These are phyloP conservation scores for Reticulitermes lucifugus DNA, from an alignment of 2,888 invertebrate species.

Conservation along the genomic window DNA sequence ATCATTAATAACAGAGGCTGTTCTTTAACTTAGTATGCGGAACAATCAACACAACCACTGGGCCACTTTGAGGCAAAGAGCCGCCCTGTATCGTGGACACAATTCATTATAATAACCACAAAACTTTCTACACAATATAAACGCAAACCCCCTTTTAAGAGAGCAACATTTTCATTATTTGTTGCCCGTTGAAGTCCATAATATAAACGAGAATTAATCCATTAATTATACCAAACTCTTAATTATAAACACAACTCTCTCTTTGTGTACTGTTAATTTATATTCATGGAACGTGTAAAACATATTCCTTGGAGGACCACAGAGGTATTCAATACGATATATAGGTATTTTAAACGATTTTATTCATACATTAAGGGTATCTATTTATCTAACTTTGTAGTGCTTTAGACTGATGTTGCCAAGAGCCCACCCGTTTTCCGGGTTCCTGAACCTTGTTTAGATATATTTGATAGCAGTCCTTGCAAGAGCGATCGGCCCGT, in stretches of 20 bases:
- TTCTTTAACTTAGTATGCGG: not conserved
- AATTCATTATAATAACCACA: not conserved
- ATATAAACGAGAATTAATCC: not conserved
- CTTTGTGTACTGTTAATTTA: not conserved
- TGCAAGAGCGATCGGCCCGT: too few relatives aligned
- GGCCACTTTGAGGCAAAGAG: slow-evolving; percentile 3
- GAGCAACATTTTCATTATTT: slow-evolving; percentile 1
- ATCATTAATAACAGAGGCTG: slow-evolving; percentile 4
- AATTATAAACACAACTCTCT: not conserved
- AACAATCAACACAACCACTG: not conserved
- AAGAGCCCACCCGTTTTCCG: too few relatives aligned
- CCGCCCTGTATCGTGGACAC: not conserved
- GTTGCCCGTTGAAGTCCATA: not conserved
- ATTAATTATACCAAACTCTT: slow-evolving; percentile 2
- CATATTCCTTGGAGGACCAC: not conserved
- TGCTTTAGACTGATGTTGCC: too few relatives aligned
- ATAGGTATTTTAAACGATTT: too few relatives aligned
- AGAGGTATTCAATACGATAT: too few relatives aligned
- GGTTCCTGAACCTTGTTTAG: too few relatives aligned
- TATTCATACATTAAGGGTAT: too few relatives aligned
- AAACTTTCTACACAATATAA: not conserved
- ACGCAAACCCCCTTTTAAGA: not conserved
- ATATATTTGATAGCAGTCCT: too few relatives aligned
- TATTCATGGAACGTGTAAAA: not conserved
- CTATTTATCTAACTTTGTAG: too few relatives aligned